These are phyloP conservation scores for Onychomys arenicola DNA, from an alignment of 2,797 vertebrate genomes.

Conservation along the genomic window DNA sequence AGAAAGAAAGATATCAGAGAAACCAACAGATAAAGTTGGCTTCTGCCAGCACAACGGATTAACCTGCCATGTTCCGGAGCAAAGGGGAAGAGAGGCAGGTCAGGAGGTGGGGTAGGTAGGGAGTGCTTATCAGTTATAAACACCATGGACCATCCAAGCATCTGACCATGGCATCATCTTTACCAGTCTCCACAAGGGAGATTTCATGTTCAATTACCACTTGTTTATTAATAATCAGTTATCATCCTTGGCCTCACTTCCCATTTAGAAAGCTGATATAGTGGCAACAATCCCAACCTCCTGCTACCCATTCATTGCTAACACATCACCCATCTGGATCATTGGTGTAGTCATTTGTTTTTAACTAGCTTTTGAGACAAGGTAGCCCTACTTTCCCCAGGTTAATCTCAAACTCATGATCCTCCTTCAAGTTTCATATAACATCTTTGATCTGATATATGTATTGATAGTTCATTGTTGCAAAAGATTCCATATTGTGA, in stretches of 20 bases:
- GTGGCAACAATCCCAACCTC: neutral
- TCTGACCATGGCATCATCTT: neutral
- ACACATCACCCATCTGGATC: neutral
- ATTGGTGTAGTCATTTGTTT: neutral
- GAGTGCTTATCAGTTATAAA: neutral
- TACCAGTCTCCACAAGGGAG: neutral
- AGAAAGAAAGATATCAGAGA: neutral
- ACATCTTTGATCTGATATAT: neutral
- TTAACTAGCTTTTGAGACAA: neutral
- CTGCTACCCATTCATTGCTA: neutral
- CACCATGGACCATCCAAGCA: neutral
- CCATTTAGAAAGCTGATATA: neutral
- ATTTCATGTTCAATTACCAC: neutral
- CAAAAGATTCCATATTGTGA: neutral
- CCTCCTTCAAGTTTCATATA: neutral
- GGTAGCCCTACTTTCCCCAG: neutral
- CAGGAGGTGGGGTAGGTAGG: neutral
- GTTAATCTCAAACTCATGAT: neutral
- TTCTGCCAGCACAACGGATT: neutral
- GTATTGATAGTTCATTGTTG: neutral
- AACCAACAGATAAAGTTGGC: neutral
- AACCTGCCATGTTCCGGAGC: rapidly evolving
- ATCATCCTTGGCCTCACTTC: too few species aligned
- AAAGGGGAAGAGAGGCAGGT: neutral
- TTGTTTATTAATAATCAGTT: neutral